Evolutionary conservation across 2,113 vertebrate genomes (phyloP).

Genomic region (Centropus unirufus): DNA sequence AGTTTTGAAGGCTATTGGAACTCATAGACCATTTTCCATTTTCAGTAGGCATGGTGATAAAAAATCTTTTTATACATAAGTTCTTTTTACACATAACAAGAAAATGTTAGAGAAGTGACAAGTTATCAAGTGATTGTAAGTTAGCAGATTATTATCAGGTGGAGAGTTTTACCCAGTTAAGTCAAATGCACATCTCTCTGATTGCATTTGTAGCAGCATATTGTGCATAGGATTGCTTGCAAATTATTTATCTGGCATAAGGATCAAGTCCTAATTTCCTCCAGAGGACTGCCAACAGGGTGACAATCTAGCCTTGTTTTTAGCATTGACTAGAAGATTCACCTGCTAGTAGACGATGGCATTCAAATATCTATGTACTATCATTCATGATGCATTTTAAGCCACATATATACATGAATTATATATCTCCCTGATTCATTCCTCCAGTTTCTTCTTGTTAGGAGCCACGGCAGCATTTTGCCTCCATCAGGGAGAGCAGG

Average conservation of each 20-base stretch:
- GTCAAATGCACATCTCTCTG: not conserved
- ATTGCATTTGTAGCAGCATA: conserved; percentile 24
- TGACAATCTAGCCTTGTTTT: not conserved
- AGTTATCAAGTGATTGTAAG: conserved; percentile 8
- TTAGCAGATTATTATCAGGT: conserved; percentile 2
- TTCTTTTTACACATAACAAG: not conserved
- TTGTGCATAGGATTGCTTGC: conserved; percentile 49
- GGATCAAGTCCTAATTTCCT: conserved; percentile 41
- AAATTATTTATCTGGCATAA: conserved; percentile 28
- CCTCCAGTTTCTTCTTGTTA: not conserved
- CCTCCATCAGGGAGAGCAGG: conserved; percentile 13
- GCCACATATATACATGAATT: not conserved
- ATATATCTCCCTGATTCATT: not conserved
- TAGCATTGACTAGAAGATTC: conserved; percentile 15
- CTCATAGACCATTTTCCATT: not conserved
- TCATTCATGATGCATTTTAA: conserved; percentile 9
- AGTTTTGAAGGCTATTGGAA: not conserved
- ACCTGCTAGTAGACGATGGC: not conserved
- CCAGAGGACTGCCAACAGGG: conserved; percentile 32
- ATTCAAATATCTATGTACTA: not conserved
- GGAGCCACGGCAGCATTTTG: conserved; percentile 21
- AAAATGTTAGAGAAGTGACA: not conserved
- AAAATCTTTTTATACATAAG: not conserved
- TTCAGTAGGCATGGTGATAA: not conserved
- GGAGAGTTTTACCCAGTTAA: not conserved